These are phyloP conservation scores for Sericinus montela DNA, from an alignment of 2,888 invertebrate genomes.

Conservation along the genomic window DNA sequence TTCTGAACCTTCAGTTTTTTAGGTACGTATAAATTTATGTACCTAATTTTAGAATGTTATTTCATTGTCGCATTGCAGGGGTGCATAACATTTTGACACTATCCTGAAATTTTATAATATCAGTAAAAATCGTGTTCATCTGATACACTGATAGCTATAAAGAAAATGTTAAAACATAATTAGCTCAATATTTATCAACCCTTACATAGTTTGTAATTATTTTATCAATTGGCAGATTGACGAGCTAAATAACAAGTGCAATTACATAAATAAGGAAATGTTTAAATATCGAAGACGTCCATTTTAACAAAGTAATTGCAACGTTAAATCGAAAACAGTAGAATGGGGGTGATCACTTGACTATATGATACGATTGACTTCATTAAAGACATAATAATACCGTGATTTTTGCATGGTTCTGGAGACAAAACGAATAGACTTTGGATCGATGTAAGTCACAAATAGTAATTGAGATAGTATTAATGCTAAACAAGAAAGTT, in stretches of 20 bases:
- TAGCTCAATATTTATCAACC: slow-evolving; percentile 29
- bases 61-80: slow-evolving; percentile 1
- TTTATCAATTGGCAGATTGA: slow-evolving; percentile 40
- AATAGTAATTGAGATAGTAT: no score
- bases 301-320: slow-evolving; percentile 59
- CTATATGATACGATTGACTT: slow-evolving; percentile 1
- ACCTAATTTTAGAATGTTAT: slow-evolving; percentile 8
- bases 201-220: slow-evolving; percentile 33
- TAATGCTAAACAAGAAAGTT: no score
- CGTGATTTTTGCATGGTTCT: no score
- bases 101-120: slow-evolving; percentile 1
- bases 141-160: neutral
- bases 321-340: slow-evolving; percentile 31
- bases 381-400: no score
- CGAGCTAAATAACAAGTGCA: slow-evolving; percentile 64
- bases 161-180: slow-evolving; percentile 13
- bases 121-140: slow-evolving; percentile 4
- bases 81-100: neutral
- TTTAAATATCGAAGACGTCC: slow-evolving; percentile 56
- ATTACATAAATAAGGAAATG: slow-evolving; percentile 60
- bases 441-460: no score
- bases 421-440: no score
- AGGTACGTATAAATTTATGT: slow-evolving; percentile 14
- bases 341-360: slow-evolving; percentile 30
- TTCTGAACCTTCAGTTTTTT: slow-evolving; percentile 17